A percentile compares a stretch with the other conserved stretches of the same genome.
Conservation (phyloP, 2,888 invertebrate species). For the Prenolepis imparis region DNA sequence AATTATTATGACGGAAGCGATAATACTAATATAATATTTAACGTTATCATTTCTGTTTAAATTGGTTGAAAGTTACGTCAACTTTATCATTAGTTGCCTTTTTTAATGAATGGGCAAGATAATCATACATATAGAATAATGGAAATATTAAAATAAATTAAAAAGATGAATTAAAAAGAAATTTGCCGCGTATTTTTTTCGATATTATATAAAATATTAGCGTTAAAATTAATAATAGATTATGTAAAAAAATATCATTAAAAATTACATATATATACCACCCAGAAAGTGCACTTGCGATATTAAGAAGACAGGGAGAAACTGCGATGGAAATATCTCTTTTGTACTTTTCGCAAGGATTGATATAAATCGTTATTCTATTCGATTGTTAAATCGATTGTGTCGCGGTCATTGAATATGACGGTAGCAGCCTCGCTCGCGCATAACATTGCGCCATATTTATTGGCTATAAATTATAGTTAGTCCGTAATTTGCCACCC, state of each 20-base stretch:
- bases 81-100: background rate
- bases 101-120: background rate
- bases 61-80: background rate
- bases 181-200: background rate
- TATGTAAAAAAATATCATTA: background rate
- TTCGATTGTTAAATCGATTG: slow-evolving; percentile 25
- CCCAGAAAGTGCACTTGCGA: background rate
- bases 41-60: slow-evolving; percentile 8
- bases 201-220: background rate
- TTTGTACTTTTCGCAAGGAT: slow-evolving; percentile 35
- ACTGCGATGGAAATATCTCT: background rate
- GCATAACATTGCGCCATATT: slow-evolving; percentile 38
- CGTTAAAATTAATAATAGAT: background rate
- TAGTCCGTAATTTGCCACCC: slow-evolving; percentile 48
- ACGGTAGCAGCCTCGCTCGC: background rate
- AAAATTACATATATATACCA: background rate
- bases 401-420: slow-evolving; percentile 28
- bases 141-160: background rate
- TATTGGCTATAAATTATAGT: slow-evolving; percentile 54
- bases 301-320: background rate
- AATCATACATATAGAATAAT: background rate
- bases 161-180: background rate
- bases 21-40: background rate
- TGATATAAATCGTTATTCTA: slow-evolving; percentile 46
- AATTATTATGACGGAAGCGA: background rate